Evolutionary conservation across 1,140 invertebrate species (phyloP).

Genomic region (Conus ventricosus): DNA sequence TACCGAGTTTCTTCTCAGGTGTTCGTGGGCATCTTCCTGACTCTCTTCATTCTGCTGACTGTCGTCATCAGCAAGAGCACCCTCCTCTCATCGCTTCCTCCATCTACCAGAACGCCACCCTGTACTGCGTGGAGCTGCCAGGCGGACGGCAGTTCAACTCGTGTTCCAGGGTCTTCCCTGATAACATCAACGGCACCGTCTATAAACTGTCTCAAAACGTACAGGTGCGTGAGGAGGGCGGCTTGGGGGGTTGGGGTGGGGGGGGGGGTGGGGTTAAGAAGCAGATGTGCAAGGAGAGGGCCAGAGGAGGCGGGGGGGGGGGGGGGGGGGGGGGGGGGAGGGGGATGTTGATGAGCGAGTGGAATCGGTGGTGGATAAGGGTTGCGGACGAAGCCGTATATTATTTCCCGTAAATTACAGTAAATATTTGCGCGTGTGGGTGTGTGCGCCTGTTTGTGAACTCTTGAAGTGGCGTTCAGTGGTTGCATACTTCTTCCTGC

Average conservation of each 20-base stretch:
- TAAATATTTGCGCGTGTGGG: too few species aligned
- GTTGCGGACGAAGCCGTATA: too few species aligned
- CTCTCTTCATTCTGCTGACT: constrained; percentile 55
- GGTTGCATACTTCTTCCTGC: too few species aligned
- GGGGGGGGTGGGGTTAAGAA: too few species aligned
- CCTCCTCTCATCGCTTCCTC: constrained; percentile 69
- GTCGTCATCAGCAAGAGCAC: constrained; percentile 66
- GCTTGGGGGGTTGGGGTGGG: background rate
- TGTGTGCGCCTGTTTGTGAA: too few species aligned
- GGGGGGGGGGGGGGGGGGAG: too few species aligned
- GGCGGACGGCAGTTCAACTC: constrained; percentile 48
- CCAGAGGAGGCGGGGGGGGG: too few species aligned
- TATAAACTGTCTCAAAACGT: constrained; percentile 57
- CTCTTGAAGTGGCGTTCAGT: too few species aligned
- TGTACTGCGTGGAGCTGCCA: constrained; percentile 52
- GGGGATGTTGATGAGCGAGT: too few species aligned
- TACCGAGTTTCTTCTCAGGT: constrained; percentile 23
- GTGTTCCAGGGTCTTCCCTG: constrained; percentile 55
- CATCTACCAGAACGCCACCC: constrained; percentile 63
- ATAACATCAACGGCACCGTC: constrained; percentile 43
- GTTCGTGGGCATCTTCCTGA: constrained; percentile 61
- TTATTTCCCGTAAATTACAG: too few species aligned
- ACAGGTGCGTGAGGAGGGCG: constrained; percentile 31
- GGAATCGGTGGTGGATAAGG: too few species aligned
- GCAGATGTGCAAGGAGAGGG: too few species aligned